Conservation (phyloP, 2,113 vertebrate species). For the Brevimyrus niger region DNA sequence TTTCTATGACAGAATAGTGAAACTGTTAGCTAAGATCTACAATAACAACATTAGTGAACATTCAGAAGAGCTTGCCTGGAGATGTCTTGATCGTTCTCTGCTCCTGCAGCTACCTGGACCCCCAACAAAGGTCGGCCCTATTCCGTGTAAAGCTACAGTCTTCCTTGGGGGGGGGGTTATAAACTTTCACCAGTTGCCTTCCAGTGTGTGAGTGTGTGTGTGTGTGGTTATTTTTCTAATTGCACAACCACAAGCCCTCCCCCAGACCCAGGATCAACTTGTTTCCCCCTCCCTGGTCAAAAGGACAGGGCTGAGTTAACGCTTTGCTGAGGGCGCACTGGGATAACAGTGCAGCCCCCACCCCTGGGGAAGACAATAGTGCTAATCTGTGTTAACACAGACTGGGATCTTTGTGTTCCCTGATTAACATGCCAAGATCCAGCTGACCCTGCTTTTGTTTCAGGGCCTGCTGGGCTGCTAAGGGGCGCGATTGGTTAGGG, state of each 20-base stretch:
- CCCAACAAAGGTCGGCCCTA: not conserved
- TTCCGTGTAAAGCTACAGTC: not conserved
- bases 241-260: not conserved
- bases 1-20: not conserved
- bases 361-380: not conserved
- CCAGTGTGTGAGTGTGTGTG: not conserved
- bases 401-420: not conserved
- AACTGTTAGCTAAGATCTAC: not conserved
- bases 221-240: not conserved
- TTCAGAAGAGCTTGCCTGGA: not conserved
- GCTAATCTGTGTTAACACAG: slow-evolving; percentile 5
- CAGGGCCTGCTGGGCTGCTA: not conserved
- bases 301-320: slow-evolving; percentile 1
- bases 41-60: not conserved
- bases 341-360: not conserved
- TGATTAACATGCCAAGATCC: not conserved
- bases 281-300: not conserved
- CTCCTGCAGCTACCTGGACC: not conserved
- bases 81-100: not conserved
- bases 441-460: not conserved
- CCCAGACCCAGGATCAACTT: not conserved
- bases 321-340: not conserved
- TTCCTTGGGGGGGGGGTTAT: not conserved
- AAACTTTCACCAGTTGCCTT: not conserved
- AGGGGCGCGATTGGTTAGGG: not conserved